phyloP scores from a whole-genome alignment of 2,113 vertebrate species.

The Rhinolophus ferrumequinum region DNA sequence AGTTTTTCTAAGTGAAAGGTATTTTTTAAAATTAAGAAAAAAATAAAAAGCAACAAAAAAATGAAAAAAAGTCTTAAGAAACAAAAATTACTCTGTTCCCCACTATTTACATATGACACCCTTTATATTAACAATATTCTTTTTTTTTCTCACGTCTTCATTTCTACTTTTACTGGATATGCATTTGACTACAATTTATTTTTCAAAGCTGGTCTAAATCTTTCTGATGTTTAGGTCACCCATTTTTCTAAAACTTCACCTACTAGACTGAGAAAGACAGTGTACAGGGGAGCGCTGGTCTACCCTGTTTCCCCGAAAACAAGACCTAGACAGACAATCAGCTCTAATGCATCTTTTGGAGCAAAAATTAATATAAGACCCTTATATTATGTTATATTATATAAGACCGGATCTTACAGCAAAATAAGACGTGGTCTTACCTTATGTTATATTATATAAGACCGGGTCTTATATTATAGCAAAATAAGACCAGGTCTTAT shows the following conservation, averaged over 20 bases:
- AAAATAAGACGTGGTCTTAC: no score
- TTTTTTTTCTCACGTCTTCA: background rate
- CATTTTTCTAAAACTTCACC: background rate
- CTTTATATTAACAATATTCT: background rate
- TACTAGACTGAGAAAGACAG: background rate
- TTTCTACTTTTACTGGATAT: background rate
- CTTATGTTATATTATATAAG: no score
- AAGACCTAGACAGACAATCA: no score
- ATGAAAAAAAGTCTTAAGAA: background rate
- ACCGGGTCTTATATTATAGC: no score
- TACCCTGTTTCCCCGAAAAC: no score
- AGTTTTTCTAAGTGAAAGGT: background rate
- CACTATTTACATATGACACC: background rate
- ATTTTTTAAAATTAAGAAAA: background rate
- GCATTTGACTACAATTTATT: background rate
- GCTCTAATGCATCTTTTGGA: no score
- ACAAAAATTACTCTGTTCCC: background rate
- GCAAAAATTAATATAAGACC: no score
- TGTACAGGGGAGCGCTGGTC: background rate
- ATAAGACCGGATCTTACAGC: no score
- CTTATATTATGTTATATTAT: no score
- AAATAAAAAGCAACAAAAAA: background rate
- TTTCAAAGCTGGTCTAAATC: background rate
- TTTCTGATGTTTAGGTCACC: background rate
- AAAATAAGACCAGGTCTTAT: no score